Evolutionary conservation across 2,797 vertebrate genomes (phyloP).

Genomic region (Parauchenoglanis ngamensis): DNA sequence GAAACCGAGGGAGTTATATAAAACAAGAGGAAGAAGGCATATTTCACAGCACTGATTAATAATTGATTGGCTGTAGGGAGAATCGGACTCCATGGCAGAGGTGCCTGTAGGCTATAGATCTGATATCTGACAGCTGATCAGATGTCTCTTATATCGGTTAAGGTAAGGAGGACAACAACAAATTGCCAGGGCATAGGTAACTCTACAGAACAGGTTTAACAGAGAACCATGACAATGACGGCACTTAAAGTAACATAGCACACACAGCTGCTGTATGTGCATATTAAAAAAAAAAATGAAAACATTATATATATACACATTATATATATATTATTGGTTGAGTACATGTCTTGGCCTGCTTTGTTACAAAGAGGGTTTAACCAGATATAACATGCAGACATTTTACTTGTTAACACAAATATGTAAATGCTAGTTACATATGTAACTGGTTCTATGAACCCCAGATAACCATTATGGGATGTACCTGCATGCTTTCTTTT

Average conservation of each 20-base stretch:
- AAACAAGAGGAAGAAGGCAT: neutral
- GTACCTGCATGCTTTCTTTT: neutral
- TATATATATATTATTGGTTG: neutral
- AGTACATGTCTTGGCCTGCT: neutral
- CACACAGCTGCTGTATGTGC: neutral
- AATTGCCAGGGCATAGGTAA: neutral
- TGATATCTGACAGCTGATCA: neutral
- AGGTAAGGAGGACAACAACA: neutral
- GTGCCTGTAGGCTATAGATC: neutral
- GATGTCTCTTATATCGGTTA: neutral
- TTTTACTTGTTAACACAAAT: constrained; percentile 8
- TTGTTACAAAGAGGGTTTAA: neutral
- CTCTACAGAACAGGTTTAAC: neutral
- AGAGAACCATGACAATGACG: neutral
- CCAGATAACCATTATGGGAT: neutral
- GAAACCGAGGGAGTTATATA: neutral
- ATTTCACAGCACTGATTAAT: neutral
- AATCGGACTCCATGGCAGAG: neutral
- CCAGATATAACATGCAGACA: neutral
- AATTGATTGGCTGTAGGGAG: neutral
- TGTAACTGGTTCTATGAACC: neutral
- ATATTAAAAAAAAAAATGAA: neutral
- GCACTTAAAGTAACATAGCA: neutral
- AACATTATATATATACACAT: too few species aligned
- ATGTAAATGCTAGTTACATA: neutral